These are phyloP conservation scores for Aphidius gifuensis DNA, from an alignment of 1,140 invertebrate species.

Conservation along the genomic window DNA sequence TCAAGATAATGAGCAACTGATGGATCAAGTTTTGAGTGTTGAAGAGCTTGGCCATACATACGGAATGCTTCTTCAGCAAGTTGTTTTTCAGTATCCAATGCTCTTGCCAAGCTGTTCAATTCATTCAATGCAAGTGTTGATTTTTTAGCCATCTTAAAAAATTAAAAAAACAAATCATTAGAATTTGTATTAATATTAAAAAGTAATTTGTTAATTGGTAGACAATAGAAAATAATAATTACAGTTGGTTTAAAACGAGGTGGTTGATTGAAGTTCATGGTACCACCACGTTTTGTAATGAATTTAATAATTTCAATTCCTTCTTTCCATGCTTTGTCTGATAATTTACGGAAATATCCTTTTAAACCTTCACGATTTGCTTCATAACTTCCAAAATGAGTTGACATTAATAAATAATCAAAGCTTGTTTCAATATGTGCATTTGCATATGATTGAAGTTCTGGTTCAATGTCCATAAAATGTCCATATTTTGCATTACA, in stretches of 20 bases:
- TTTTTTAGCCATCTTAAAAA: constrained; percentile 34
- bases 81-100: constrained; percentile 70
- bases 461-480: constrained; percentile 52
- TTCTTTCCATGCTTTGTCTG: constrained; percentile 72
- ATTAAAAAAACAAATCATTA: constrained; percentile 14
- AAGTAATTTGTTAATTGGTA: background rate
- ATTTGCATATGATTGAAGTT: constrained; percentile 62
- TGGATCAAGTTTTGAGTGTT: constrained; percentile 41
- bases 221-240: constrained; percentile 17
- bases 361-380: constrained; percentile 73
- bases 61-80: constrained; percentile 65
- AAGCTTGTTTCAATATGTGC: constrained; percentile 67
- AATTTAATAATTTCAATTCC: constrained; percentile 73
- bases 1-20: constrained; percentile 68
- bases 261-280: constrained; percentile 50
- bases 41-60: constrained; percentile 57
- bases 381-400: constrained; percentile 75
- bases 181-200: constrained; percentile 9
- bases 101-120: constrained; percentile 68
- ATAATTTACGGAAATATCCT: constrained; percentile 69
- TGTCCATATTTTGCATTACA: constrained; percentile 71
- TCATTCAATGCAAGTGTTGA: constrained; percentile 56
- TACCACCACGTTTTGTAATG: constrained; percentile 68
- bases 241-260: constrained; percentile 38
- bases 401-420: constrained; percentile 70